A percentile compares a stretch with the other conserved stretches of the same genome.
phyloP scores from a whole-genome alignment of 2,888 invertebrate species.

The Busseola fusca region DNA sequence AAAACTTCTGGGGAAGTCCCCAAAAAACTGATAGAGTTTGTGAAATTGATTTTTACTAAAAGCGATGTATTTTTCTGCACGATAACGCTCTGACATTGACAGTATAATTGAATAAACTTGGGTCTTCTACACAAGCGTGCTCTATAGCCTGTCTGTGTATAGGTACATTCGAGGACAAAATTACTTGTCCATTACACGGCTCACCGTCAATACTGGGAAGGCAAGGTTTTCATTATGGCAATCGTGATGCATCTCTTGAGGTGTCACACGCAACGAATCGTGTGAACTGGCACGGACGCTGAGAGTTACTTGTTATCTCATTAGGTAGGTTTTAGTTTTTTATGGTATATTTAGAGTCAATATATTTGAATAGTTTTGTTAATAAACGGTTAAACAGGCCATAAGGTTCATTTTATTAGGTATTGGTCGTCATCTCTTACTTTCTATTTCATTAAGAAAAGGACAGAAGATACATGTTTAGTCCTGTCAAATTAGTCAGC shows the following conservation, averaged over 20 bases:
- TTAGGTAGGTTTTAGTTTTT: slow-evolving; percentile 27
- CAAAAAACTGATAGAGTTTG: background rate
- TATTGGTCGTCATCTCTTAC: too few species aligned
- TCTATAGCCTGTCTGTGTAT: background rate
- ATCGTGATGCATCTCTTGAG: slow-evolving; percentile 51
- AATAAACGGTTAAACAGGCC: background rate
- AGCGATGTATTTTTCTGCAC: slow-evolving; percentile 6
- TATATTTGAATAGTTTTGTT: slow-evolving; percentile 10
- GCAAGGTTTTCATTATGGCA: slow-evolving; percentile 55
- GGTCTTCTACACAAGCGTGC: background rate
- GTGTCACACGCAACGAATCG: slow-evolving; percentile 60
- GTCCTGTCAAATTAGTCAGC: too few species aligned
- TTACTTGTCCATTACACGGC: slow-evolving; percentile 38
- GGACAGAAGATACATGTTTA: too few species aligned
- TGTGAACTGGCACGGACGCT: slow-evolving; percentile 65
- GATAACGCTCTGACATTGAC: slow-evolving; percentile 22
- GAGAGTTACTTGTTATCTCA: slow-evolving; percentile 55
- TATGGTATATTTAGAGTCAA: slow-evolving; percentile 10
- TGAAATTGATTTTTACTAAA: background rate
- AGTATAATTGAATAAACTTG: slow-evolving; percentile 35
- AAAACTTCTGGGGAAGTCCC: background rate
- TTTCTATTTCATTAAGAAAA: too few species aligned
- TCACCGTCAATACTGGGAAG: slow-evolving; percentile 40
- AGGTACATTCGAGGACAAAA: slow-evolving; percentile 31
- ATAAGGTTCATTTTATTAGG: background rate